These are phyloP conservation scores for Notocelia uddmanniana DNA, from an alignment of 2,888 invertebrate species.

Conservation along the genomic window DNA sequence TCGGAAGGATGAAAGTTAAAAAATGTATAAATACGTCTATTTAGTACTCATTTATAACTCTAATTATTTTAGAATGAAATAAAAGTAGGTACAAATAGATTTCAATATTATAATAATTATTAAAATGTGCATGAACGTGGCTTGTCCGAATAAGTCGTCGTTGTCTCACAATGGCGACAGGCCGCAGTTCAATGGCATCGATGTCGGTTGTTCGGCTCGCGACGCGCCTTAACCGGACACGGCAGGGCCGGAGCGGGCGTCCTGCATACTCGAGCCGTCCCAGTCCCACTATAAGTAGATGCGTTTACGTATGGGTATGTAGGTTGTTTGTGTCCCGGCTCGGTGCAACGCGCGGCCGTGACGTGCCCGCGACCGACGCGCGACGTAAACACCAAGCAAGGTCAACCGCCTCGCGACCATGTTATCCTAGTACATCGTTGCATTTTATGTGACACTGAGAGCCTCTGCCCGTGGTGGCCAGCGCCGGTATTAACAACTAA, in stretches of 20 bases:
- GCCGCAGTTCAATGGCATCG: slow-evolving; percentile 71
- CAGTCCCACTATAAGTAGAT: slow-evolving; percentile 55
- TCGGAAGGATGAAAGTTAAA: too few relatives aligned
- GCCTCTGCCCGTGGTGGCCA: slow-evolving; percentile 39
- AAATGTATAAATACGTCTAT: too few relatives aligned
- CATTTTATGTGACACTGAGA: slow-evolving; percentile 56
- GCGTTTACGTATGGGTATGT: slow-evolving; percentile 69
- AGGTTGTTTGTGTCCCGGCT: slow-evolving; percentile 77
- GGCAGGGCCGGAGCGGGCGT: slow-evolving; percentile 62
- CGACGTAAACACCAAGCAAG: slow-evolving; percentile 79
- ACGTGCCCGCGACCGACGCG: slow-evolving; percentile 74
- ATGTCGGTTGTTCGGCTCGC: slow-evolving; percentile 62
- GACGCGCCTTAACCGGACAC: slow-evolving; percentile 75
- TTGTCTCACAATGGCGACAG: slow-evolving; percentile 39
- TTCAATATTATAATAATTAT: not conserved
- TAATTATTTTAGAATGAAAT: too few relatives aligned
- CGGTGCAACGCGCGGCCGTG: slow-evolving; percentile 78
- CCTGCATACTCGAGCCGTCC: slow-evolving; percentile 71
- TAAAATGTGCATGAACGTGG: slow-evolving; percentile 15
- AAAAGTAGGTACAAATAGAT: not conserved
- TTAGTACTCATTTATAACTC: too few relatives aligned
- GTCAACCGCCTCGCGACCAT: slow-evolving; percentile 73
- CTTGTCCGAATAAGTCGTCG: slow-evolving; percentile 28
- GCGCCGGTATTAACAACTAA: slow-evolving; percentile 2
- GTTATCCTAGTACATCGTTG: slow-evolving; percentile 59